Evolutionary conservation across 2,888 invertebrate species (phyloP).

Genomic region (Empis stercorea): DNA sequence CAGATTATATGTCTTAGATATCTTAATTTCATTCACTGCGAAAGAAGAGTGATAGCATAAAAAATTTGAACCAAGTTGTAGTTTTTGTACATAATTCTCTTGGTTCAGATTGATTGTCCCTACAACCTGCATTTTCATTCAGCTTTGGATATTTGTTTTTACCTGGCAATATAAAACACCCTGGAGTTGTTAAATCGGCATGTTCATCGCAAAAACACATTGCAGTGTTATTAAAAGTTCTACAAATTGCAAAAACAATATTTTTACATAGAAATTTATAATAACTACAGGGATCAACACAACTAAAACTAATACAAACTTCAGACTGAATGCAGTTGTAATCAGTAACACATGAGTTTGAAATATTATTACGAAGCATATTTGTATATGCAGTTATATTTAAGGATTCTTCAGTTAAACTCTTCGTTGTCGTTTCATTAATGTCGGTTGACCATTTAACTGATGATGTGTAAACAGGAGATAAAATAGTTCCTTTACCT

Average conservation of each 20-base stretch:
- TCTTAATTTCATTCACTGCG: too few relatives aligned
- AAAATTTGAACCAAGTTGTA: slow-evolving; percentile 7
- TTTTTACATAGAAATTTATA: slow-evolving; percentile 30
- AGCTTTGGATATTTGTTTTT: slow-evolving; percentile 24
- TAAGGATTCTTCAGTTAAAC: too few relatives aligned
- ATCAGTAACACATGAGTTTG: slow-evolving; percentile 21
- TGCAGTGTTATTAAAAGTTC: slow-evolving; percentile 40
- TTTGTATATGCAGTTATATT: too few relatives aligned
- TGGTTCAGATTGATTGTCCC: slow-evolving; percentile 14
- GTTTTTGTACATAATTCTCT: slow-evolving; percentile 10
- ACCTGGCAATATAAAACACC: slow-evolving; percentile 50
- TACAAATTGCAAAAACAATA: slow-evolving; percentile 38
- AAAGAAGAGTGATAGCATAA: too few relatives aligned
- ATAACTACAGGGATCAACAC: slow-evolving; percentile 41
- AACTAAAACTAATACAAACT: slow-evolving; percentile 39
- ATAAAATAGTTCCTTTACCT: too few relatives aligned
- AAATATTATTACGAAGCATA: slow-evolving; percentile 9
- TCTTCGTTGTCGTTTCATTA: too few relatives aligned
- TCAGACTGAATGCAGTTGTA: slow-evolving; percentile 35
- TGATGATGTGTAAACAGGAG: too few relatives aligned
- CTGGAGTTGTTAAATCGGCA: slow-evolving; percentile 37
- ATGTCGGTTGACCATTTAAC: too few relatives aligned
- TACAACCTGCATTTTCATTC: slow-evolving; percentile 23
- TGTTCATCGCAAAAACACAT: slow-evolving; percentile 42
- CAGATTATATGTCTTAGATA: too few relatives aligned